Conservation (phyloP, 1,140 invertebrate species). For the Patella vulgata region DNA sequence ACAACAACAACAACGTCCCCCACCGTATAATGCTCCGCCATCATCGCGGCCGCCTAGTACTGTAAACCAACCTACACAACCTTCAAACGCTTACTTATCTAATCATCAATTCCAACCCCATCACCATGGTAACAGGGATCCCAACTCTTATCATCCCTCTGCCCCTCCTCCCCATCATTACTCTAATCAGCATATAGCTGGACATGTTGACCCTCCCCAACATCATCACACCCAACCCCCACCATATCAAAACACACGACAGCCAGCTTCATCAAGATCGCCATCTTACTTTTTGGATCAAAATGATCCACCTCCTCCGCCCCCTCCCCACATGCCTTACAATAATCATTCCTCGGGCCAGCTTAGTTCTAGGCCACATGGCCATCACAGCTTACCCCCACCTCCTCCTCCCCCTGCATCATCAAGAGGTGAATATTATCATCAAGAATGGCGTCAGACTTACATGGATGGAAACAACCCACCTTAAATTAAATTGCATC, state of each 20-base stretch:
- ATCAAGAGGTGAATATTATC: constrained; percentile 5
- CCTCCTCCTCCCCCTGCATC: constrained; percentile 8
- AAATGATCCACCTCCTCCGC: constrained; percentile 3
- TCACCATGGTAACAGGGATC: not conserved
- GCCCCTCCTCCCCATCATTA: too few relatives aligned
- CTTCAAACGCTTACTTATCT: constrained; percentile 3
- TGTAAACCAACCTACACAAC: constrained; percentile 14
- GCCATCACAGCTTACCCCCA: too few relatives aligned
- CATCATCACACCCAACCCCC: not conserved
- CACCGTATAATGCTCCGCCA: constrained; percentile 15
- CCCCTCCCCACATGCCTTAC: too few relatives aligned
- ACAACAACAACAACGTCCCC: not conserved
- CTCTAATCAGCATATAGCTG: too few relatives aligned
- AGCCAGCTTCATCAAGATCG: constrained; percentile 2
- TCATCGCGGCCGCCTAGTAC: constrained; percentile 12
- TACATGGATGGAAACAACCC: constrained; percentile 6
- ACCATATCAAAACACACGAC: not conserved
- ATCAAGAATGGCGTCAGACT: constrained; percentile 16
- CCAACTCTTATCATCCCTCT: too few relatives aligned
- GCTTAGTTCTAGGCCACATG: too few relatives aligned
- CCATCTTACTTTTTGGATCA: too few relatives aligned
- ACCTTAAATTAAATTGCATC: too few relatives aligned
- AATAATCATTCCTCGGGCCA: too few relatives aligned
- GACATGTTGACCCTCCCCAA: too few relatives aligned
- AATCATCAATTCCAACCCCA: constrained; percentile 13